Base-by-base conservation (phyloP, 2,113 vertebrate genomes). In the Genyomyrus donnyi region DNA sequence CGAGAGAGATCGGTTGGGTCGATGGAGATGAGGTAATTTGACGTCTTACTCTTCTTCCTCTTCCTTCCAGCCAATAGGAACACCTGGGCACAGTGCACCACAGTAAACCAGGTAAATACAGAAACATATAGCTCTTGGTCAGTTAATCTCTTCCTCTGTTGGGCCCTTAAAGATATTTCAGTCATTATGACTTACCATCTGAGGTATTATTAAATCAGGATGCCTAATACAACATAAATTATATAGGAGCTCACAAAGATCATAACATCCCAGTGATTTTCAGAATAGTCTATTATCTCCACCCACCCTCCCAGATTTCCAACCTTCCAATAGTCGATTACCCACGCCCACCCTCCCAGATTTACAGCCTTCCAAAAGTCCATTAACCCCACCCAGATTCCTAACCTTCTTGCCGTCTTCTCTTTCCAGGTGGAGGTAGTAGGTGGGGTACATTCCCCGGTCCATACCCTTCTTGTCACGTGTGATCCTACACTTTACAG, bases 11-110 rank as follows among this genome's bases (percentile, higher is more conserved):
- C 98, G 45, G 98, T 99, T 84, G 98, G 98, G 94, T 99, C 98
- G 92, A 99, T 98, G 93, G 98, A 99, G 94, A 99, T 99, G 96
- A 99, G 98, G 97, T 99, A 99, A 98, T 99, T 99, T 56, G 98
- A 99, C 86, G 98, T 99, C 97, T 99, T 99, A 93, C 98, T 99
- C 96, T 99, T 99, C 97, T 99, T 99, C 91, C 98, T 96, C 93
- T 99, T 99, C 93, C 98, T 97, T 91, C 98, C 98, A 87, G 98
- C 98, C 94, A 99, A 96, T 91, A 99, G 96, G 95, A 99, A 99
- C 91, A 99, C 97, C 98, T 99, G 92, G 74, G 91, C 90, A 87
- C 15, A 89, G 86, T 48, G 88, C 13, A 19, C 15, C 31, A 56
- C 3, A 48, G 31, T 45, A 35, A 42, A 24, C n/a, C 62, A 66